Conservation (phyloP, 2,888 invertebrate genomes). For the Elysia crispata region DNA sequence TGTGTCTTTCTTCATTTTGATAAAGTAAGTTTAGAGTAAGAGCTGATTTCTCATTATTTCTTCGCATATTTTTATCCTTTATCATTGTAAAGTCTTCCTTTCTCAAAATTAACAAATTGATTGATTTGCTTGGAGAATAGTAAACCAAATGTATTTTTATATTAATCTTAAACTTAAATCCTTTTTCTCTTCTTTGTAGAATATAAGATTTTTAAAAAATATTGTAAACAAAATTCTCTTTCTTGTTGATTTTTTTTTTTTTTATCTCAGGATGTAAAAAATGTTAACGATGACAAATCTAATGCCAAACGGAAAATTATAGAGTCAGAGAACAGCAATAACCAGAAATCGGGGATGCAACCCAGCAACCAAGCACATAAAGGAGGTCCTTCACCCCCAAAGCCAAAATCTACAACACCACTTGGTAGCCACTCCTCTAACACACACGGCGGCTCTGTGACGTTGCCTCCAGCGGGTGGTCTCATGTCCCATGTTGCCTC, state of each 20-base stretch:
- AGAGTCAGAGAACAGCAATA: constrained; percentile 48
- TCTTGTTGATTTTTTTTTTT: neutral
- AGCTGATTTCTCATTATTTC: no score
- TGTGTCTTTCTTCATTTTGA: no score
- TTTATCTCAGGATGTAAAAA: constrained; percentile 41
- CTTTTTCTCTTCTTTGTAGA: neutral
- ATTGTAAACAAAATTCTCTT: neutral
- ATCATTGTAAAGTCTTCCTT: no score
- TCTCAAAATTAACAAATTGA: no score
- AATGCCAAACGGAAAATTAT: constrained; percentile 39
- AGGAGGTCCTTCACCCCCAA: neutral
- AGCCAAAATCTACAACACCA: constrained; percentile 32
- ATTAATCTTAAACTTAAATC: neutral
- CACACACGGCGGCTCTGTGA: neutral
- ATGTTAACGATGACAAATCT: neutral
- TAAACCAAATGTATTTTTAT: no score
- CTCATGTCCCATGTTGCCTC: constrained; percentile 25
- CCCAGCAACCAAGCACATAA: no score
- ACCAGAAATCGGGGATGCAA: no score
- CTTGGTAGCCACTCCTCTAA: neutral
- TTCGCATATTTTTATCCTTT: no score
- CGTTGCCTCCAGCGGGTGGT: constrained; percentile 24
- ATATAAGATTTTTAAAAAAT: no score
- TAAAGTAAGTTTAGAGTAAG: no score
- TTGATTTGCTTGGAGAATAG: no score